Evolutionary conservation across 2,113 vertebrate genomes (phyloP).

Genomic region (Nothoprocta pentlandii): DNA sequence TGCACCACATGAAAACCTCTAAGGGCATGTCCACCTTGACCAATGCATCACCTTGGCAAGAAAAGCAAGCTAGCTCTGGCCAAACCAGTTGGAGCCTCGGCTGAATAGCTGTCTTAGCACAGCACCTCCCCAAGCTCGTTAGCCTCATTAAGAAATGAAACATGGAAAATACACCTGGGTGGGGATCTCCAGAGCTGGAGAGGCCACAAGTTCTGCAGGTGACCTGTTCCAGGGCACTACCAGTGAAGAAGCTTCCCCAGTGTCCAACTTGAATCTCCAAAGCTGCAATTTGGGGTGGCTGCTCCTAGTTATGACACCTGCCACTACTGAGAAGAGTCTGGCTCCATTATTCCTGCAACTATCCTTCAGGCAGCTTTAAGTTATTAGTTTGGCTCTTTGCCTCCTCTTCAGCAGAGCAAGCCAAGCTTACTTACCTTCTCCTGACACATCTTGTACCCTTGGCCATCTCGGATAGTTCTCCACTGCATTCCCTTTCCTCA

Average conservation of each 20-base stretch:
- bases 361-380: neutral
- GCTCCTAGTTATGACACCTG: neutral
- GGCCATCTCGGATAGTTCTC: neutral
- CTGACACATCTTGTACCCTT: neutral
- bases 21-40: neutral
- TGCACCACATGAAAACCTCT: fast-evolving
- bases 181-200: neutral
- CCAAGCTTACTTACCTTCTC: neutral
- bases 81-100: neutral
- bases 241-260: neutral
- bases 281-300: neutral
- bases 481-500: neutral
- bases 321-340: neutral
- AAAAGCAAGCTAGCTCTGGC: neutral
- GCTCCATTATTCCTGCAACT: neutral
- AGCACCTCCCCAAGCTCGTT: neutral
- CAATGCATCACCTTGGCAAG: neutral
- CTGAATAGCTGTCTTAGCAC: neutral
- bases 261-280: neutral
- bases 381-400: neutral
- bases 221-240: neutral
- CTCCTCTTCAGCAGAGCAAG: neutral
- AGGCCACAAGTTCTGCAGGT: neutral
- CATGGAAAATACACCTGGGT: neutral
- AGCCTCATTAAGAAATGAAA: neutral